Percentiles rank a stretch among this genome's conserved stretches.
Evolutionary conservation across 2,113 vertebrate genomes (phyloP).

Genomic region (Lonchura striata): DNA sequence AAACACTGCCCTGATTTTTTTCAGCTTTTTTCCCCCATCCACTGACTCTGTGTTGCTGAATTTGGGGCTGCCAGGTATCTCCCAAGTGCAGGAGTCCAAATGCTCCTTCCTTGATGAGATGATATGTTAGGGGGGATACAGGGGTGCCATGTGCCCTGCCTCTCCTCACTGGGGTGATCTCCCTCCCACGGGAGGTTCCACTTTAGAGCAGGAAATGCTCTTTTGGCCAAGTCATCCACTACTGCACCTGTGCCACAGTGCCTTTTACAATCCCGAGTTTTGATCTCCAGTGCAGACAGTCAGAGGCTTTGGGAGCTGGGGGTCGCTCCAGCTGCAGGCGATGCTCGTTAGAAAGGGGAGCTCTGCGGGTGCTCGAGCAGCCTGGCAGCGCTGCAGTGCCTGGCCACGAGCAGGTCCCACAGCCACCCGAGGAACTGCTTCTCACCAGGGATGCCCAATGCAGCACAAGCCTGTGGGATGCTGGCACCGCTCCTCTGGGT

Average conservation of each 20-base stretch:
- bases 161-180: not conserved
- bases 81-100: not conserved
- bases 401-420: not conserved
- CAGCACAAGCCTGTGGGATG: not conserved
- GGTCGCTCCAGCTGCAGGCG: not conserved
- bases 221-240: not conserved
- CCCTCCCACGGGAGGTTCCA: not conserved
- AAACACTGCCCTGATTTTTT: not conserved
- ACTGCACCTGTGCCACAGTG: accelerated
- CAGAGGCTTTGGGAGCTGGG: not conserved
- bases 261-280: not conserved
- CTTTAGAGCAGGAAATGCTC: not conserved
- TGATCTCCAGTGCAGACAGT: not conserved
- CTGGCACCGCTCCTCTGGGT: not conserved
- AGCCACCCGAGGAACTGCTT: not conserved
- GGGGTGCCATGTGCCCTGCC: accelerated
- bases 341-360: not conserved
- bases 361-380: not conserved
- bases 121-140: accelerated
- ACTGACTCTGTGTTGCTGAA: not conserved
- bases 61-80: not conserved
- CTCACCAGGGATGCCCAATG: not conserved
- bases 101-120: not conserved
- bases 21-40: not conserved
- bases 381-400: not conserved